Conservation (phyloP, 2,888 invertebrate species). For the Rotaria magnacalcarata region DNA sequence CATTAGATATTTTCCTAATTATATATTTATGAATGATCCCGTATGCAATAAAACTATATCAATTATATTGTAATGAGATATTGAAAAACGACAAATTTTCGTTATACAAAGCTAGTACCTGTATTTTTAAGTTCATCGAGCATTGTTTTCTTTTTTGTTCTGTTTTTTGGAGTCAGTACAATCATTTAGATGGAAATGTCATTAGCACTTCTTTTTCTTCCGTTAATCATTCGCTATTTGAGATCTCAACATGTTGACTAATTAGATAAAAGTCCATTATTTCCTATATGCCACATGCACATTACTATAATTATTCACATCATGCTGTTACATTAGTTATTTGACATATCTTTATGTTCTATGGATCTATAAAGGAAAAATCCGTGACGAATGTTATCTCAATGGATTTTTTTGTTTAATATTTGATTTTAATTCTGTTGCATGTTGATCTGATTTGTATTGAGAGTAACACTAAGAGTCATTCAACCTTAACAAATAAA, state of each 20-base stretch:
- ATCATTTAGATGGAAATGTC: background rate
- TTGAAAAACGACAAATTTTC: too few species aligned
- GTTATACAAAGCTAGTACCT: too few species aligned
- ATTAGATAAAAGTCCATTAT: background rate
- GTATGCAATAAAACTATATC: background rate
- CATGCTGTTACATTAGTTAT: background rate
- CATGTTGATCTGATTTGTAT: background rate
- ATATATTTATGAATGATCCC: background rate
- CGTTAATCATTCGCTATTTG: background rate
- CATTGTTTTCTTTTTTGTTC: background rate
- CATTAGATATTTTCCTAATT: too few species aligned
- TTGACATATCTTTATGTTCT: too few species aligned
- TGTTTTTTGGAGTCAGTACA: background rate
- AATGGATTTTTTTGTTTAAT: too few species aligned
- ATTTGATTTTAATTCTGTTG: too few species aligned
- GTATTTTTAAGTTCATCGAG: too few species aligned
- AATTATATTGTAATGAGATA: background rate
- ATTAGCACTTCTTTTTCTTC: background rate
- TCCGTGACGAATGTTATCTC: too few species aligned
- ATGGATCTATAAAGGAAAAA: too few species aligned
- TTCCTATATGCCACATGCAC: background rate
- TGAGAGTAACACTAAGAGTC: background rate
- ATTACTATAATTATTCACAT: background rate
- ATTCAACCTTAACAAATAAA: background rate
- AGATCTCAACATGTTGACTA: background rate